Conservation (phyloP, 2,113 vertebrate genomes). For the Triplophysa rosa region DNA sequence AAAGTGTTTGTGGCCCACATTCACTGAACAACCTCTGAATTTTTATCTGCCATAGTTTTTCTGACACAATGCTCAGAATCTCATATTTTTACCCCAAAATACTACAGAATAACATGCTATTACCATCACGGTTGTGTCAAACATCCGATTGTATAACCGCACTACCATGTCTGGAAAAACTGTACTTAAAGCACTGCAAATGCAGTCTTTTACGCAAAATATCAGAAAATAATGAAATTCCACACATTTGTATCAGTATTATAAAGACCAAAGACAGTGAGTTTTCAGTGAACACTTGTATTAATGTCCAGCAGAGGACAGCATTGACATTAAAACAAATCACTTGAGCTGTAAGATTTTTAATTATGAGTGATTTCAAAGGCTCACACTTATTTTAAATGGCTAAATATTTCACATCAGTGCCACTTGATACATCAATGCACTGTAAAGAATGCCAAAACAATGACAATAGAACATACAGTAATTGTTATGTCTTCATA, state of each 20-base stretch:
- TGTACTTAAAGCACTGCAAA: no score
- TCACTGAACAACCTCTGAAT: neutral
- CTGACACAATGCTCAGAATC: no score
- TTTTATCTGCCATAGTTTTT: neutral
- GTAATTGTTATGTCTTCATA: neutral
- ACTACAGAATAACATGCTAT: no score
- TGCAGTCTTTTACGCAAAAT: no score
- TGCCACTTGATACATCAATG: neutral
- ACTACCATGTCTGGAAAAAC: no score
- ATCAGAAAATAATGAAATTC: no score
- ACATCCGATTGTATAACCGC: no score
- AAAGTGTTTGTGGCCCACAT: neutral
- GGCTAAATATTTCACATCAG: neutral
- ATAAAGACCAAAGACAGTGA: neutral
- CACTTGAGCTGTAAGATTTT: neutral
- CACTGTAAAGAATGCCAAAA: neutral
- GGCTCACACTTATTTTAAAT: neutral
- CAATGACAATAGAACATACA: neutral
- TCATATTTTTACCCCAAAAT: no score
- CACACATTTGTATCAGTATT: neutral
- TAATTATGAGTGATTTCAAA: no score
- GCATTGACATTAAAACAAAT: neutral
- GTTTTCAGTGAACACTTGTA: neutral
- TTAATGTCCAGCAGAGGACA: neutral
- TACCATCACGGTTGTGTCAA: no score